Base-by-base conservation (phyloP, 2,113 vertebrate species). In the Pogonocichla stellata region DNA sequence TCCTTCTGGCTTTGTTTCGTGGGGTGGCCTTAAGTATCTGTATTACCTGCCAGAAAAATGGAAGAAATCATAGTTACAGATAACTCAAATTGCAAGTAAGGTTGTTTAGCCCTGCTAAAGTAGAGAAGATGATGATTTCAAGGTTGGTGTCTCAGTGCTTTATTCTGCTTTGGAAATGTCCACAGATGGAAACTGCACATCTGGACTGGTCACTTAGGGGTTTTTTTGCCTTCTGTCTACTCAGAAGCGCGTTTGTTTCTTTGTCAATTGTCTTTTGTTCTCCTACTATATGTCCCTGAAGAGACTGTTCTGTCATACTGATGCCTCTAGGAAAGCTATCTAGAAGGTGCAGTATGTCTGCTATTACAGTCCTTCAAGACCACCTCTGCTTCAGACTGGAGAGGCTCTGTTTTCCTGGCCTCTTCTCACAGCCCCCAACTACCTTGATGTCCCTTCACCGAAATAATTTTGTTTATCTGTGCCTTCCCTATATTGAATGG, bases 231-330 rank as follows among this genome's bases (percentile, higher is more conserved):
- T 80, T 72, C 29, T 83, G 2, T 60, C 31, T 31, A 45, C 36
- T 84, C 22, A 57, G 40, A 73, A 86, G 19, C 3, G 2, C 4
- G 64, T 5, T 42, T 73, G 8, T 86, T 80, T n/a, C 6, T 2
- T 51, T 72, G 13, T 54, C 45, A 57, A 18, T 67, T 88, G 33
- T 56, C 40, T 64, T 71, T 42, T 70, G 5, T 66, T 79, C 14
- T 80, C 16, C 36, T 6, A 1, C 9, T 43, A 0, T 29, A 14
- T 29, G 4, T 50, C 6, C 8, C 29, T 62, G 34, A n/a, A 40
- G 40, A 86, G 25, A 36, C 33, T 45, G n/a, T 14, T 77, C 9
- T 67, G 40, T 78, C 24, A 34, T 43, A 51, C 86, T 93, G 53
- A 26, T 3, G 3, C 6, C 13, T 54, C 6, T 8, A 2, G 38